Base-by-base conservation (phyloP, 2,113 vertebrate genomes). In the Rattus norvegicus region DNA sequence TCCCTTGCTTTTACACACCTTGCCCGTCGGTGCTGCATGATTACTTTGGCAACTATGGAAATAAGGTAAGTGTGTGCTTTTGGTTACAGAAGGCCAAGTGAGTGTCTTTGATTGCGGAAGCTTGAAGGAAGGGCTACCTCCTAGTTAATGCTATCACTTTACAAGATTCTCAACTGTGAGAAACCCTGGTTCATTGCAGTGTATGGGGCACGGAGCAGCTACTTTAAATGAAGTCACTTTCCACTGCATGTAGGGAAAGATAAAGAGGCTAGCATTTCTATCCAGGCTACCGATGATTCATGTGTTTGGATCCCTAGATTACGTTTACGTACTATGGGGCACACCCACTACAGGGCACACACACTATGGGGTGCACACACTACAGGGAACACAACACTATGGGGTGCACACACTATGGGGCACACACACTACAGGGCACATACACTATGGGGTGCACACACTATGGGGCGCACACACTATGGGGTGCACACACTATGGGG, bases 211-310 rank as follows among this genome's bases (percentile, higher is more conserved):
- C 33, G 19, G 47, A 59, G 7, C 56, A 84, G 56, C 89, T 96
- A 79, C 67, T 95, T 92, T 65, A 92, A 26, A 93, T 97, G 93
- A 76, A 93, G 85, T 72, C 70, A 0, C 94, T 90, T 56, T 70
- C 61, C 88, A 56, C 52, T 73, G 6, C 56, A 43, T 12, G 49
- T 52, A 92, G 56, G 65, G 86, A 93, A 90, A 90, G 3, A 88
- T 88, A 97, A 97, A 92, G 16, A 96, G 47, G 36, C 79, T 67
- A 91, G 80, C 33, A 72, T 93, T 94, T 96, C 92, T 86, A 72
- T 56, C 52, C 20, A 94, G 63, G 91, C 56, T 84, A 88, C 95
- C 85, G 92, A 95, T 92, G 76, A 96, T 47, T 93, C 80, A 95
- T 63, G 83, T 73, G 92, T 69, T 43, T 49, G 83, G 85, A 95